Base-by-base conservation (phyloP, 2,888 invertebrate species). In the Pherbina coryleti region DNA sequence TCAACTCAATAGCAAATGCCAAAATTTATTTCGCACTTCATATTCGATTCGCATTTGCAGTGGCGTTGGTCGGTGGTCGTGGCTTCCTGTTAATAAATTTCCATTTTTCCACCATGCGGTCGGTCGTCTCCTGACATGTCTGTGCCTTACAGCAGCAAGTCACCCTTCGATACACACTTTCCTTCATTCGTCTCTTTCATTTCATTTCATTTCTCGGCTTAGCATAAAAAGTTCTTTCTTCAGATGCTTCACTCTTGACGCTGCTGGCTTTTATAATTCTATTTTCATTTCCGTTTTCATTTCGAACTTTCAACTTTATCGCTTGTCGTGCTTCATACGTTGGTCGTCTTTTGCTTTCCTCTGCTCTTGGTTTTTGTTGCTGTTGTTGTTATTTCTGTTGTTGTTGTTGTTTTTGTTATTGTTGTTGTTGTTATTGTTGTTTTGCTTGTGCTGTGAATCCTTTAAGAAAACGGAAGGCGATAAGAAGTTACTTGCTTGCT, bases 81-180 rank as follows among this genome's bases (percentile, higher is more conserved):
- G 86, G 86, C 85, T 86, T 83, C 82, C 85, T 86, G 83, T 86
- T 86, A 86, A 86, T 86, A 86, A 86, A 86, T 86, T 86, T 84
- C 78, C 79, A 80, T 69, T 71, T 73, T 22, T 67, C n/a, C 62
- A 44, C 73, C 19, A 22, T 55, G 79, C 37, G 69, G 67, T 53
- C 81, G 81, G 80, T 83, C 82, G 79, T 74, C n/a, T n/a, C n/a
- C 80, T 76, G 80, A 83, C 83, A 82, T 51, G 76, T 82, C 83
- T 80, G 74, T 73, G 69, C 8, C 75, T 76, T 73, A 53, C 3
- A 49, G 49, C 3, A 49, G 49, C 31, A 19, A 28, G 19, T 34
- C 22, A 5, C 66, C 25, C 44, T 62, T 9, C 28, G 8, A 3
- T n/a, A 1, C 0, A 22, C n/a, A 8, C 0, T 17, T 17, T 28